Evolutionary conservation across 2,113 vertebrate species (phyloP), one percentile per base, ranked within the genome.

Genomic region (Apteryx owenii): DNA sequence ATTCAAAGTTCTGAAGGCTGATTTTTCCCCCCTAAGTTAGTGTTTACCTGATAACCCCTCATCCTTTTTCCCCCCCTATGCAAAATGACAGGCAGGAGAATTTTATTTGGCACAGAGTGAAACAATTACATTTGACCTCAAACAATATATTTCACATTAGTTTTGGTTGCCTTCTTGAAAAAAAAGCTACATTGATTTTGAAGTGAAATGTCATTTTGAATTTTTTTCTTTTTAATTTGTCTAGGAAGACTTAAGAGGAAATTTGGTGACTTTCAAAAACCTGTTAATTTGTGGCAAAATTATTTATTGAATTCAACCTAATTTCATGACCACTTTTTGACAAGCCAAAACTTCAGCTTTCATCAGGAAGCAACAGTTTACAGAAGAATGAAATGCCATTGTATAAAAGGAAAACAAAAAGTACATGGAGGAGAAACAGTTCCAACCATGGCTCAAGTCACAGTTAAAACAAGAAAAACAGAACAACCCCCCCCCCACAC

Each of bases 51-150:
- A 76, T 29, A 16, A 51, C 10, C 12, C 23, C 3, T 82, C 31
- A 36, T 1, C 4, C 8, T 54, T 75, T 56, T 68, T 36, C 4
- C 9, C 40, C 3, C 6, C 2, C 2, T 6, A 5, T 40, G 16
- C 10, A 69, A 69, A 69, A 29, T 10, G 29, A 46, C 29, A 11
- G 17, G 20, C 14, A n/a, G 9, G 9, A 71, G 6, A 54, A 71
- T 23, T 68, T 64, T 72, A 38, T 72, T 76, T 25, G 60, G 7
- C 18, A 85, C 42, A 82, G 88, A 69, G 69, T 20, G 4, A 69
- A 91, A 68, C 7, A 31, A n/a, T 48, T 65, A 51, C 7, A 60
- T 19, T 20, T 91, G 5, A 46, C 26, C 22, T 81, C 0, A 70
- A 40, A 81, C 70, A 15, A 7, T 1, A 53, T 46, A 53, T 46